These are phyloP conservation scores for Trachelus stipa DNA, from an alignment of 2,888 invertebrate species.

Conservation along the genomic window DNA sequence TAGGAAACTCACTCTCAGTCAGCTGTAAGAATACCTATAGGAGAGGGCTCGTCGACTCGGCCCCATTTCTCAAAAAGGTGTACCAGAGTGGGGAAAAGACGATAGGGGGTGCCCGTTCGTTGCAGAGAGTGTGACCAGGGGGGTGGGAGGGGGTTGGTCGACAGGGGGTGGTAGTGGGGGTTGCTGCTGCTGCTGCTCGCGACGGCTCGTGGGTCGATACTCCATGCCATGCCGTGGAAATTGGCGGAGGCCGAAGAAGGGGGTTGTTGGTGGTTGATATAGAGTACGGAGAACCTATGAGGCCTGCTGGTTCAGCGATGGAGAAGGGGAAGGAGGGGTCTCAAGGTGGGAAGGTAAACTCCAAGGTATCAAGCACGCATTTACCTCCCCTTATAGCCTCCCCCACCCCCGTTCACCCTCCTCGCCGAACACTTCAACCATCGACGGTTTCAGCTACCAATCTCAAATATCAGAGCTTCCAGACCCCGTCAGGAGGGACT, in stretches of 20 bases:
- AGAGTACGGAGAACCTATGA: no score
- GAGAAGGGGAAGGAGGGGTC: conserved; percentile 29
- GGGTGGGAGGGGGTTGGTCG: neutral
- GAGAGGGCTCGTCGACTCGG: neutral
- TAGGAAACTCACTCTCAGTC: neutral
- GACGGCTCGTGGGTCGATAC: conserved; percentile 48
- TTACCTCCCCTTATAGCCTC: neutral
- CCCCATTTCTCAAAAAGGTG: neutral
- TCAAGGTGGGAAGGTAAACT: conserved; percentile 22
- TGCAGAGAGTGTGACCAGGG: neutral
- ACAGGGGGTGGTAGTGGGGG: conserved; percentile 21
- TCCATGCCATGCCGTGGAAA: conserved; percentile 17
- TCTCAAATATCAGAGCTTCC: conserved; percentile 36
- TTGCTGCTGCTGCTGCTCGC: conserved; percentile 42
- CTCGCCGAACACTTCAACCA: neutral
- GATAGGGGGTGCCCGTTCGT: neutral
- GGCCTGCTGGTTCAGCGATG: neutral
- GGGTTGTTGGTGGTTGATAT: neutral
- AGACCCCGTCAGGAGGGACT: neutral
- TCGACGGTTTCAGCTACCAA: conserved; percentile 29
- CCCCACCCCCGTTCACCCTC: neutral
- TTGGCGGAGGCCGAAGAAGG: neutral
- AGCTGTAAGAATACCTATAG: neutral
- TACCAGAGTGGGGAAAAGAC: neutral
- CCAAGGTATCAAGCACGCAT: conserved; percentile 10